These are phyloP conservation scores for Andrena bucephala DNA, from an alignment of 2,888 invertebrate species.

Conservation along the genomic window DNA sequence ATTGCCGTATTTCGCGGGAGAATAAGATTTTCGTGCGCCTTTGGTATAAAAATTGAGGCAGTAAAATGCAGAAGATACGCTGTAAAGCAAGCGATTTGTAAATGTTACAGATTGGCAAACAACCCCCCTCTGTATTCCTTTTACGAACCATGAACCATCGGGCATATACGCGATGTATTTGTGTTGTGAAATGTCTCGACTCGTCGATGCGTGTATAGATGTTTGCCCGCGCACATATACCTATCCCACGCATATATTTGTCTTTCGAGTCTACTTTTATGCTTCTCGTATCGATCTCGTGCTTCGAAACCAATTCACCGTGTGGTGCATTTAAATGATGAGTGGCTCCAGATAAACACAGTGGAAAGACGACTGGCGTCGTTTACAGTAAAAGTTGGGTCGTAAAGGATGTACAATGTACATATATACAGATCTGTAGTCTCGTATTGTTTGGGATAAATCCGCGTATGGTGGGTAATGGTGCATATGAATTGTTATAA, in stretches of 20 bases:
- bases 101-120: conserved; percentile 34
- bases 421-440: not conserved
- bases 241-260: conserved; percentile 24
- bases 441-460: not conserved
- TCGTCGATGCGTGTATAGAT: conserved; percentile 15
- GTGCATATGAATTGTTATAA: not conserved
- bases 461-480: not conserved
- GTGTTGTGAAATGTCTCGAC: conserved; percentile 31
- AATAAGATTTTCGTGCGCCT: not conserved
- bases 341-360: conserved; percentile 28
- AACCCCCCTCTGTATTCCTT: conserved; percentile 19
- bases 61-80: conserved; percentile 6
- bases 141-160: conserved; percentile 41
- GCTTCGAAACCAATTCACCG: conserved; percentile 31
- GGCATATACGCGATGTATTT: conserved; percentile 23
- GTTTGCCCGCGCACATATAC: not conserved
- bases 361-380: conserved; percentile 1
- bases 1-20: not conserved
- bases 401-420: conserved; percentile 16
- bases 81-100: conserved; percentile 36
- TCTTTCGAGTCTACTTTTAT: conserved; percentile 40
- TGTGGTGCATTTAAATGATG: conserved; percentile 38
- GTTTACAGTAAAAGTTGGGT: conserved; percentile 1
- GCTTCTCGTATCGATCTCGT: conserved; percentile 33
- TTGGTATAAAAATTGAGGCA: not conserved